Evolutionary conservation across 2,888 invertebrate genomes (phyloP).

Genomic region (Trypoxylon attenuatum): DNA sequence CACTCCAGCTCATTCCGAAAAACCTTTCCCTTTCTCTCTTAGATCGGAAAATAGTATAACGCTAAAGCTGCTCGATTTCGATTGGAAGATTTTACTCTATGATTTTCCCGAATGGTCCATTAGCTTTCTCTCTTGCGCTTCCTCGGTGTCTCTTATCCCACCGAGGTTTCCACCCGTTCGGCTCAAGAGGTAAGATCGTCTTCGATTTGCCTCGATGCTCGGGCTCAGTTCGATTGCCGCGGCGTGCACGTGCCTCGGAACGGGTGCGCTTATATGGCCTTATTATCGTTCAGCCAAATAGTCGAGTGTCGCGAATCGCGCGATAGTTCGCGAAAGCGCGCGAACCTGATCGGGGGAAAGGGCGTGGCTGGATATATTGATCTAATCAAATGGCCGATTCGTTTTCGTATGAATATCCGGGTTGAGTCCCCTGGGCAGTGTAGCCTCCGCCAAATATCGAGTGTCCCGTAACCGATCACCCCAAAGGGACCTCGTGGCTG

Average conservation of each 20-base stretch:
- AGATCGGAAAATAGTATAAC: too few relatives aligned
- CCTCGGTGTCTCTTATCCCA: too few relatives aligned
- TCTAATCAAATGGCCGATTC: background rate
- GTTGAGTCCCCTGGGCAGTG: background rate
- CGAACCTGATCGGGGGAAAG: background rate
- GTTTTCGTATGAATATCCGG: background rate
- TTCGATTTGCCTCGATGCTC: background rate
- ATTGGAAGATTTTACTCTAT: background rate
- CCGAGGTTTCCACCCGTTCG: background rate
- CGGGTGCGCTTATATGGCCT: too few relatives aligned
- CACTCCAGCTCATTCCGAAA: background rate
- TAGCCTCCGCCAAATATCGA: background rate
- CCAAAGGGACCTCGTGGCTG: background rate
- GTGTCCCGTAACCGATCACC: background rate
- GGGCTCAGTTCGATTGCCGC: too few relatives aligned
- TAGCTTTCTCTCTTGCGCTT: too few relatives aligned
- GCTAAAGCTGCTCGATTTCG: background rate
- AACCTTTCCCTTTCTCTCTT: background rate
- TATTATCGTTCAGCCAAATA: background rate
- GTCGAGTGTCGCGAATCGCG: background rate
- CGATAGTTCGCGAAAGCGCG: background rate
- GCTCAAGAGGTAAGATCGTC: background rate
- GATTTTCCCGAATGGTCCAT: too few relatives aligned
- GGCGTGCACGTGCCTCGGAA: too few relatives aligned
- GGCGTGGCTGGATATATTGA: background rate